Evolutionary conservation across 2,888 invertebrate species (phyloP).

Genomic region (Zhengitettix transpicula): DNA sequence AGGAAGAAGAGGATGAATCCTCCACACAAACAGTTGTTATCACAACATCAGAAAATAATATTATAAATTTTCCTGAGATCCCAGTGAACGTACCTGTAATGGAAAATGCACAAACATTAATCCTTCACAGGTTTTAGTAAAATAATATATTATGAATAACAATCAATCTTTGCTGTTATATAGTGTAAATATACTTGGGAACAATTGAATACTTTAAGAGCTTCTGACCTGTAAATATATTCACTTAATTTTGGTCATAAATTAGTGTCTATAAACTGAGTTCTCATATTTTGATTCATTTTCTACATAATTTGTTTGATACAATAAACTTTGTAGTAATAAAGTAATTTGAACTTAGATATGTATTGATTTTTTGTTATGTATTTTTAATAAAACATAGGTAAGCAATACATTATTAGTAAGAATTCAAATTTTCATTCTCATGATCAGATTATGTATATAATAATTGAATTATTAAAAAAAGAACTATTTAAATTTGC

Average conservation of each 20-base stretch:
- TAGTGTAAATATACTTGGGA: background rate
- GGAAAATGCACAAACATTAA: constrained; percentile 5
- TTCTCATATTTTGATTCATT: too few species aligned
- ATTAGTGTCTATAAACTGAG: too few species aligned
- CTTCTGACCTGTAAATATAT: background rate
- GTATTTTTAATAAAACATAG: too few species aligned
- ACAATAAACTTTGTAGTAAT: too few species aligned
- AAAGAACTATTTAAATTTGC: too few species aligned
- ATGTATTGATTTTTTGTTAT: too few species aligned
- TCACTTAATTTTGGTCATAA: background rate
- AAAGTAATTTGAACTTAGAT: too few species aligned
- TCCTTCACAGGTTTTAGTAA: constrained; percentile 2
- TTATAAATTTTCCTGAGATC: constrained; percentile 3
- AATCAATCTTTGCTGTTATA: background rate
- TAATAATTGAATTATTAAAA: too few species aligned
- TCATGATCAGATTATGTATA: too few species aligned
- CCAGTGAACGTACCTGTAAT: constrained; percentile 1
- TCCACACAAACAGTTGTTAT: constrained; percentile 4
- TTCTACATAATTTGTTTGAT: too few species aligned
- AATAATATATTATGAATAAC: background rate
- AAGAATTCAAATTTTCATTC: too few species aligned
- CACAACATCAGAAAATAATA: constrained; percentile 3
- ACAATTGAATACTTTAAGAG: background rate
- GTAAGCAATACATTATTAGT: too few species aligned
- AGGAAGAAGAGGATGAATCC: background rate